phyloP scores from a whole-genome alignment of 2,888 invertebrate species.

The Hetaerina titia region DNA sequence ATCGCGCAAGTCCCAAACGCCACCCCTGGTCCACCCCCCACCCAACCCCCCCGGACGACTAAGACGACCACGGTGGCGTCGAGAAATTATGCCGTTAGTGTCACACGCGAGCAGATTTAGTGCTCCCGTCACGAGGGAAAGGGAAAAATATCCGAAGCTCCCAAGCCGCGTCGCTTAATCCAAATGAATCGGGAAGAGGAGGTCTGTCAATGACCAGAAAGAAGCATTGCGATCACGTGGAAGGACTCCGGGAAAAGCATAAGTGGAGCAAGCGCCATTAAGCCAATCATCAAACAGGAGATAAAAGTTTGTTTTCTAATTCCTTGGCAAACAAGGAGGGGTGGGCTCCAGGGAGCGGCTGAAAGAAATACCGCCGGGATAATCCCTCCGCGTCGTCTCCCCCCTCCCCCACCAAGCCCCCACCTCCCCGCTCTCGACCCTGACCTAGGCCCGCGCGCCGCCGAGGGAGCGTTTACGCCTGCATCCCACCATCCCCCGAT shows the following conservation, averaged over 20 bases:
- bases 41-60: no score
- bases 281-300: constrained; percentile 39
- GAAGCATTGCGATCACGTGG: constrained; percentile 16
- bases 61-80: not conserved
- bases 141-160: not conserved
- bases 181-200: constrained; percentile 1
- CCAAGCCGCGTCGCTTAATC: not conserved
- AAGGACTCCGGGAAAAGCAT: not conserved
- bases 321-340: constrained; percentile 20
- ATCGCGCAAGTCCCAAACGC: not conserved
- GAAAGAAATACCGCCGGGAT: constrained; percentile 23
- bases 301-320: constrained; percentile 39
- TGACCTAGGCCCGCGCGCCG: constrained; percentile 24
- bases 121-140: not conserved
- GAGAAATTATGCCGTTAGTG: not conserved
- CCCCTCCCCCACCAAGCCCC: not conserved
- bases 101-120: not conserved
- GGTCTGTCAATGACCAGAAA: not conserved
- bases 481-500: not conserved
- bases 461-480: not conserved
- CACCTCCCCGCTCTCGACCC: not conserved
- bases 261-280: constrained; percentile 32
- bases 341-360: not conserved
- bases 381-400: not conserved
- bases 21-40: not conserved